Base-by-base conservation (phyloP, 1,140 invertebrate species). In the Aricia agestis region DNA sequence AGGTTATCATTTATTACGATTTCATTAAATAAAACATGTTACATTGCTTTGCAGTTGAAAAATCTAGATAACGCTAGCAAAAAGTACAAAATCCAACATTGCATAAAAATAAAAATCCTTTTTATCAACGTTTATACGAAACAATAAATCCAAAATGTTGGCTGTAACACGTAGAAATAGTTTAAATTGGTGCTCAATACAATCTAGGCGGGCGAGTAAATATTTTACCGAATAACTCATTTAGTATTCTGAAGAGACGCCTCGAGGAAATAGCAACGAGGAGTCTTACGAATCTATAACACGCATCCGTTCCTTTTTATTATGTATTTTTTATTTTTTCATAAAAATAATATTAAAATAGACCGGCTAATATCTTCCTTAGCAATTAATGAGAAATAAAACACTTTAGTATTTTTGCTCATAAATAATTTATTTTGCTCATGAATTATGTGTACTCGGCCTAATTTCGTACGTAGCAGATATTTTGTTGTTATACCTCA, bases 171-270 rank as follows among this genome's bases (percentile, higher is more conserved):
- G 18, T 17, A 59, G 6, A 15, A 25, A 63, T 63, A 63, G 18
- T 63, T 19, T 63, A 25, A 25, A 59, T n/a, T 18, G 18, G 18
- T 17, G 18, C 18, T 18, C 58, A 18, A 19, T 19, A 63, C 59
- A 19, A 63, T 19, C 59, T 11, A 19, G 18, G 59, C 59, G 59
- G 18, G 6, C 19, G 17, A 19, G 59, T 63, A 63, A 63, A 63
- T 63, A 63, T 25, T 63, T 25, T 63, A 63, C 59, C 19, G 17
- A 63, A 63, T 63, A 63, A 25, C 59, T 63, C 18, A 63, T 63
- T 63, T 63, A 19, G 59, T 63, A 63, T 63, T 19, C 59, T 11
- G 59, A 63, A 63, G 18, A 18, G 59, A 18, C 19, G 17, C 10
- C 59, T 9, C 19, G 19, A 52, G 59, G 59, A 17, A 11, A 25